Base-by-base conservation (phyloP, 2,113 vertebrate species). In the Tichodroma muraria region DNA sequence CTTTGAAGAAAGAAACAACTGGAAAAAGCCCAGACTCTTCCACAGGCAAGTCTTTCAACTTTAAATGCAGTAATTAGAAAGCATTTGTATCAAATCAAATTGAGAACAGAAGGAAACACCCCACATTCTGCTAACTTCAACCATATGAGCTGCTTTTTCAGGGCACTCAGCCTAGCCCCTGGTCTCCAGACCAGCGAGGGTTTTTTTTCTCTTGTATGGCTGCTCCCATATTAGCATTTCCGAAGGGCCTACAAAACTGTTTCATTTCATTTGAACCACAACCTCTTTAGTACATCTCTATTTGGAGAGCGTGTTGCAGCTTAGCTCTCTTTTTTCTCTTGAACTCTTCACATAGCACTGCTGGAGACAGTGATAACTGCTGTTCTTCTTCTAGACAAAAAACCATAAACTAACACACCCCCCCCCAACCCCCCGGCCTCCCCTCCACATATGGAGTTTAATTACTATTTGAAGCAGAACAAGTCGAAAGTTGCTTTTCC, bases 381-480 rank as follows among this genome's bases (percentile, higher is more conserved):
- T 94, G 63, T 40, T 64, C 52, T 63, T 92, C 73, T 80, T 47
- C 30, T 42, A 57, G 57, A 70, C 20, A 72, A 85, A 95, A 84
- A 24, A 69, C 47, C 14, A 25, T 20, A 59, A 76, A 35, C 35
- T 20, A 65, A 44, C 42, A n/a, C 15, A 20, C 18, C 16, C 44
- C 15, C 69, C 23, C 9, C 13, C 6, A 22, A 31, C 44, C 44
- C 8, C 11, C 18, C 28, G n/a, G n/a, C n/a, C n/a, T n/a, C n/a
- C n/a, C n/a, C n/a, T n/a, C 28, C 30, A 14, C 6, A 21, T 76
- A 54, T 35, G 56, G 69, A 42, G 30, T 54, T 90, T 70, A 69
- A 31, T 87, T 96, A 92, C 44, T 83, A 85, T 88, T 96, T 88
- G 65, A 81, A 63, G n/a, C 33, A 71, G 69, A 82, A 95, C 86